Conservation (phyloP, 2,113 vertebrate species). For the Caranx ignobilis region DNA sequence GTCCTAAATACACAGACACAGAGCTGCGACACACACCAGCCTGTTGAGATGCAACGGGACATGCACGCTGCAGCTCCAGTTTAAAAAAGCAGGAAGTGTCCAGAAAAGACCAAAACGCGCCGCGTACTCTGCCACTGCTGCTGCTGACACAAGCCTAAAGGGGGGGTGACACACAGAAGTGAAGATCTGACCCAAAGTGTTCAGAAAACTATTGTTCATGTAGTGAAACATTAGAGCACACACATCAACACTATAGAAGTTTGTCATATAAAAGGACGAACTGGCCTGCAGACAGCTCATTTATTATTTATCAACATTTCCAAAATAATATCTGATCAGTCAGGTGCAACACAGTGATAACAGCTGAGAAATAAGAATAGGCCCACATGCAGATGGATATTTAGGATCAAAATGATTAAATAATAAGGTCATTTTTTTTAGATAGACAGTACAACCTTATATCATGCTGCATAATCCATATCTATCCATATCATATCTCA, state of each 20-base stretch:
- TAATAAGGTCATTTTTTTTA: no score
- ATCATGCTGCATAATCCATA: no score
- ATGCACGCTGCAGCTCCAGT: constrained; percentile 16
- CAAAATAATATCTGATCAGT: no score
- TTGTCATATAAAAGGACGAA: no score
- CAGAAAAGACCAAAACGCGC: constrained; percentile 26
- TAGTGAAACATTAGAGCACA: background rate
- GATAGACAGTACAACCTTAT: no score
- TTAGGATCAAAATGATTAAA: no score
- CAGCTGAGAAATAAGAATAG: background rate
- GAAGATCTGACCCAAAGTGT: background rate
- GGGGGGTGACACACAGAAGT: background rate
- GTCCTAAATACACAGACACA: background rate
- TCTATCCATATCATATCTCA: no score
- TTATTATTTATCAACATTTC: background rate
- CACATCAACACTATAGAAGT: background rate
- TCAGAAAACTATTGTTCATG: background rate
- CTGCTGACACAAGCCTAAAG: background rate
- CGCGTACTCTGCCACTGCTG: background rate
- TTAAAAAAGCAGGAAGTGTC: constrained; percentile 67
- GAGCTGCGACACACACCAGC: constrained; percentile 1
- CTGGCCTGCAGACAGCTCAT: background rate
- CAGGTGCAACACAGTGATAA: background rate
- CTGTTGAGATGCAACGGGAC: constrained; percentile 21
- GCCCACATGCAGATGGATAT: no score